Base-by-base conservation (phyloP, 2,888 invertebrate genomes). In the Choreutis nemorana region DNA sequence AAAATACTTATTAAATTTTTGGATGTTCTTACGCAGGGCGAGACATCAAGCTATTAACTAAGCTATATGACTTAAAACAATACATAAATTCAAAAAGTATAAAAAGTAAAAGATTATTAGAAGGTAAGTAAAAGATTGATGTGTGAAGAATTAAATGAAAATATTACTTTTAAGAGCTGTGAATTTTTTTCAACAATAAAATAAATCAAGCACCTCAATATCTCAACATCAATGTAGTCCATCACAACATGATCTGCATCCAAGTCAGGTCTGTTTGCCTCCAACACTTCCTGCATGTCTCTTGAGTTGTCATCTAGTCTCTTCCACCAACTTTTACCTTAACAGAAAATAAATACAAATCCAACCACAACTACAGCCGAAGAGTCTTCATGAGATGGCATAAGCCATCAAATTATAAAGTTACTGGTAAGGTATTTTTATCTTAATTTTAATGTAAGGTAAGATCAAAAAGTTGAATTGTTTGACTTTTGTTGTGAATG, bases 311-410 rank as follows among this genome's bases (percentile, higher is more conserved):
- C 67, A 24, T 50, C 51, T 1, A 77, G 43, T 14, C 58, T 64
- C 28, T 55, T 67, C 73, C 75, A 78, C 77, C 77, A 78, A 42
- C 68, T 75, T 40, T 48, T 51, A 8, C 71, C 77, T 78, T 36
- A 26, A 56, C 53, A 28, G 14, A 22, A 16, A 25, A 10, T 4
- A 23, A 4, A 23, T 8, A 23, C 8, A 10, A 23, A 7, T n/a
- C 5, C 8, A 10, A 8, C 5, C 8, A 23, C 4, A 5, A 18
- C 5, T 18, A n/a, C n/a, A n/a, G n/a, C n/a, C n/a, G n/a, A n/a
- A n/a, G n/a, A n/a, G n/a, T n/a, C n/a, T n/a, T n/a, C n/a, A n/a
- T n/a, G n/a, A n/a, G n/a, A n/a, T n/a, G n/a, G n/a, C n/a, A n/a
- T n/a, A n/a, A n/a, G n/a, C n/a, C n/a, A n/a, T n/a, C n/a, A n/a